These are phyloP conservation scores for Dicycla oo DNA, from an alignment of 2,888 invertebrate species.

Conservation along the genomic window DNA sequence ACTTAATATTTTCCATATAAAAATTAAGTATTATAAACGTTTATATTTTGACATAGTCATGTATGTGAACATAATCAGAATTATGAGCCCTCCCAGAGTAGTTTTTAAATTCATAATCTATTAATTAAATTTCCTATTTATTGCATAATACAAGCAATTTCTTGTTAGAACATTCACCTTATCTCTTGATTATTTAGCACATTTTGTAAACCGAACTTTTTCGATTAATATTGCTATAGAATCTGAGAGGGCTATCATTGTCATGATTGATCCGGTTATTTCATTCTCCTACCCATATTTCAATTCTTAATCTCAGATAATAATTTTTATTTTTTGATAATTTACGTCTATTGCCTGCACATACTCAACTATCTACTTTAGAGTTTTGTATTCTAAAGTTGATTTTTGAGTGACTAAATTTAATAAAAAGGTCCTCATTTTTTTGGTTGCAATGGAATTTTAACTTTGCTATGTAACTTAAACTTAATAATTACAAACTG, in stretches of 20 bases:
- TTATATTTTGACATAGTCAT: slow-evolving; percentile 8
- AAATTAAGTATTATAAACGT: slow-evolving; percentile 1
- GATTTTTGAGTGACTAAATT: neutral
- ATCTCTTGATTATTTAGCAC: slow-evolving; percentile 27
- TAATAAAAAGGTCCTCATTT: neutral
- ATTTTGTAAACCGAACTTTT: neutral
- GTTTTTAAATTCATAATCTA: slow-evolving; percentile 2
- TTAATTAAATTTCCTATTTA: neutral
- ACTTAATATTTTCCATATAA: slow-evolving; percentile 2
- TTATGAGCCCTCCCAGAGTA: slow-evolving; percentile 11
- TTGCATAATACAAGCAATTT: slow-evolving; percentile 19
- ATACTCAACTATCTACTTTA: neutral
- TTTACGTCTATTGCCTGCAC: neutral
- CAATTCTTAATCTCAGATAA: slow-evolving; percentile 23
- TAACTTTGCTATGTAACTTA: neutral
- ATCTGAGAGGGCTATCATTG: slow-evolving; percentile 13
- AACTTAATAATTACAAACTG: neutral
- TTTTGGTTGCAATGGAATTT: neutral
- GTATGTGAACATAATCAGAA: slow-evolving; percentile 3
- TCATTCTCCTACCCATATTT: neutral
- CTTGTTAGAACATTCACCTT: slow-evolving; percentile 16
- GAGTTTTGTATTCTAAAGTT: no score
- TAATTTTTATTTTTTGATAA: no score
- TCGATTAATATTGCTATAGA: neutral
- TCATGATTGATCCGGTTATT: slow-evolving; percentile 7